These are phyloP conservation scores for Aphidoletes aphidimyza DNA, from an alignment of 2,888 invertebrate genomes.

Conservation along the genomic window DNA sequence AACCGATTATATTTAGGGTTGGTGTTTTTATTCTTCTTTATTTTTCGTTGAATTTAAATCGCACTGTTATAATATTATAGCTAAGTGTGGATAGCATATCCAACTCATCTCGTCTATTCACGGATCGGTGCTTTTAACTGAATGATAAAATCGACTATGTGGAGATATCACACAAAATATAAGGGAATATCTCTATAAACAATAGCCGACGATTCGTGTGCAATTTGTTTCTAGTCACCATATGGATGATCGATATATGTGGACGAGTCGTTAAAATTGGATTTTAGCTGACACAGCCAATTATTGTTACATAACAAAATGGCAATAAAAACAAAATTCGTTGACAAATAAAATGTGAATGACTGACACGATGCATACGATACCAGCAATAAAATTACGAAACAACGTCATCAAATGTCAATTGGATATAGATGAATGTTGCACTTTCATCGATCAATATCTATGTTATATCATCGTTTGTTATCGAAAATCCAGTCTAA, in stretches of 20 bases:
- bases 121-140: too few relatives aligned
- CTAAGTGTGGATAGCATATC: too few relatives aligned
- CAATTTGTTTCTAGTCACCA: background rate
- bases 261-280: background rate
- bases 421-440: background rate
- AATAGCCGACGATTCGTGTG: background rate
- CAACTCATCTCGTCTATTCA: too few relatives aligned
- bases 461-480: too few relatives aligned
- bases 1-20: too few relatives aligned
- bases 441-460: background rate
- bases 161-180: too few relatives aligned
- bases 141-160: too few relatives aligned
- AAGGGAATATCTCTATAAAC: background rate
- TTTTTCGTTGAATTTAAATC: too few relatives aligned
- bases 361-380: background rate
- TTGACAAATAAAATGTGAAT: conserved; percentile 3
- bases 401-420: conserved; percentile 1
- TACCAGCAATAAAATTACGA: background rate
- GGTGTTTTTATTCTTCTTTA: too few relatives aligned
- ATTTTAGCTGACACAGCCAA: background rate
- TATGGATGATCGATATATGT: background rate
- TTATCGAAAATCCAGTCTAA: too few relatives aligned
- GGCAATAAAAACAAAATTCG: background rate
- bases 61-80: too few relatives aligned
- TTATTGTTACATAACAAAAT: background rate